These are phyloP conservation scores for Trypoxylon attenuatum DNA, from an alignment of 2,888 invertebrate genomes.

Conservation along the genomic window DNA sequence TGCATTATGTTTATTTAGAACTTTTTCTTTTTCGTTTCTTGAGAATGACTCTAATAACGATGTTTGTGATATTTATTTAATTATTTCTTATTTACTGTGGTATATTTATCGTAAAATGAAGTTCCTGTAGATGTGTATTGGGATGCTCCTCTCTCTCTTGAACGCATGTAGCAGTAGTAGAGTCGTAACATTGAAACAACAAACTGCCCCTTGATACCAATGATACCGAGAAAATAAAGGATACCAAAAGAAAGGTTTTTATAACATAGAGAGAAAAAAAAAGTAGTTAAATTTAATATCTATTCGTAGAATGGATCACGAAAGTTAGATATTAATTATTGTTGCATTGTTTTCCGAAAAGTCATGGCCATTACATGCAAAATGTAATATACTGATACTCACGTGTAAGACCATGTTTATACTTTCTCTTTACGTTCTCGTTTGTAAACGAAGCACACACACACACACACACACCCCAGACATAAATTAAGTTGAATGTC, in stretches of 20 bases:
- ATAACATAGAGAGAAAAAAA: conserved; percentile 48
- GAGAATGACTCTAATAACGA: conserved; percentile 12
- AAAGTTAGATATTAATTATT: conserved; percentile 50
- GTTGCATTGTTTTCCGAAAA: conserved; percentile 55
- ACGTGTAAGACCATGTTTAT: conserved; percentile 47
- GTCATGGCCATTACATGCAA: conserved; percentile 45
- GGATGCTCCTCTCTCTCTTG: conserved; percentile 25
- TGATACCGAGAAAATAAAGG: conserved; percentile 38
- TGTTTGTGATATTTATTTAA: conserved; percentile 31
- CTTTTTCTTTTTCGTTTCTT: conserved; percentile 5
- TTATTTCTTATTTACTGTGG: conserved; percentile 25
- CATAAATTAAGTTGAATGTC: conserved; percentile 55
- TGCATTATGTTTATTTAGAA: conserved; percentile 14
- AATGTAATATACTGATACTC: conserved; percentile 55
- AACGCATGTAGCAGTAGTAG: conserved; percentile 19
- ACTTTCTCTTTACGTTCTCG: conserved; percentile 43
- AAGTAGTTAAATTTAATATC: conserved; percentile 50
- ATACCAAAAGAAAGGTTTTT: conserved; percentile 53
- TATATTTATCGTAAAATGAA: conserved; percentile 37
- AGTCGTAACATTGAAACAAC: conserved; percentile 67
- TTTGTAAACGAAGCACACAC: conserved; percentile 48
- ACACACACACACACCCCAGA: too few species aligned
- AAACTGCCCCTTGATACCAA: conserved; percentile 55
- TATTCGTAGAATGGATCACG: conserved; percentile 47
- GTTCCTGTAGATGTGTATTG: conserved; percentile 46